Conservation (phyloP, 2,888 invertebrate genomes). For the Hirtodrosophila cameraria region DNA sequence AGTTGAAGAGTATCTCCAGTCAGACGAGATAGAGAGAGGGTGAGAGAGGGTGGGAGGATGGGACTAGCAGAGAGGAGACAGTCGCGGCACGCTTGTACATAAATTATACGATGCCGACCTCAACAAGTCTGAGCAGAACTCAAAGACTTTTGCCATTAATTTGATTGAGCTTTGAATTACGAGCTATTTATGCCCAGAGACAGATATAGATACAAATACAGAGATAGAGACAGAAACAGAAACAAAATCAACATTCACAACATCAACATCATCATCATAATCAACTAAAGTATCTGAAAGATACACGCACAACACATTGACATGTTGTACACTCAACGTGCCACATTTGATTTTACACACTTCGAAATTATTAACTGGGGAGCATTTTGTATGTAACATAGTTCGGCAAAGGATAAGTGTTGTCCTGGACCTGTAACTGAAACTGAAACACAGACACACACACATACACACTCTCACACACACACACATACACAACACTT, state of each 20-base stretch:
- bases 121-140: conserved; percentile 13
- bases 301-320: conserved; percentile 32
- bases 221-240: not conserved
- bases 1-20: conserved; percentile 10
- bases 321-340: conserved; percentile 29
- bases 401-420: conserved; percentile 68
- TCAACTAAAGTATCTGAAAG: conserved; percentile 38
- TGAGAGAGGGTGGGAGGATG: not conserved
- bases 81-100: conserved; percentile 49
- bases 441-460: conserved; percentile 38
- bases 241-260: conserved; percentile 15
- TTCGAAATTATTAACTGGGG: conserved; percentile 81
- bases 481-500: too few species aligned
- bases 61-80: conserved; percentile 3
- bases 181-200: conserved; percentile 44
- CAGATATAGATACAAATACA: conserved; percentile 2
- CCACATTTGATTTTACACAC: conserved; percentile 79
- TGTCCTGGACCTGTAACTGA: conserved; percentile 40
- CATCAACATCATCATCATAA: conserved; percentile 16
- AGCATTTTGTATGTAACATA: conserved; percentile 82
- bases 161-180: conserved; percentile 51
- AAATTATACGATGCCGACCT: conserved; percentile 45
- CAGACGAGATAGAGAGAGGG: not conserved
- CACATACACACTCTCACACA: too few species aligned
- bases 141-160: conserved; percentile 35